A percentile compares a stretch with the other conserved stretches of the same genome.
Evolutionary conservation across 2,113 vertebrate genomes (phyloP).

Genomic region (Pipra filicauda): DNA sequence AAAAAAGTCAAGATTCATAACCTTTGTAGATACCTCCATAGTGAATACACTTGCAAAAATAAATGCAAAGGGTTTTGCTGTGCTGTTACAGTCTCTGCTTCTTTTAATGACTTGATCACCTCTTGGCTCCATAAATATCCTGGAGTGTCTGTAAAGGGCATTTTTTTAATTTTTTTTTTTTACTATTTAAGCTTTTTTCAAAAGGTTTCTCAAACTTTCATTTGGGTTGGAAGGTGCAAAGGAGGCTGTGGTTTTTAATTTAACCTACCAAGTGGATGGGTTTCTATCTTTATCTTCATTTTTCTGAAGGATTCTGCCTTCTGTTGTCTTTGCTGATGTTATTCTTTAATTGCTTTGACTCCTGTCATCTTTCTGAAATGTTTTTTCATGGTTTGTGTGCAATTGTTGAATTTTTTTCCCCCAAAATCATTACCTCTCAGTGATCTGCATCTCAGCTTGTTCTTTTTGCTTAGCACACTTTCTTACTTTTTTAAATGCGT

Average conservation of each 20-base stretch:
- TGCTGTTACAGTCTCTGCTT: not conserved
- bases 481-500: not conserved
- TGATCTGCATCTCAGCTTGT: not conserved
- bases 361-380: not conserved
- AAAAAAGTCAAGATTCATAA: not conserved
- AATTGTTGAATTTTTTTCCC: not conserved
- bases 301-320: not conserved
- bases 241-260: not conserved
- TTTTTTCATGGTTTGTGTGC: not conserved
- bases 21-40: not conserved
- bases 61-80: not conserved
- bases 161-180: not conserved
- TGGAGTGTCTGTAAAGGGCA: not conserved
- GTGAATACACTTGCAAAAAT: not conserved
- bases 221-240: not conserved
- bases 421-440: not conserved
- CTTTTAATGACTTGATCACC: not conserved
- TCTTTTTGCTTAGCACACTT: not conserved
- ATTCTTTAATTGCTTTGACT: not conserved
- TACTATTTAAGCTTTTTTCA: not conserved
- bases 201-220: not conserved
- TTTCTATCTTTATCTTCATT: not conserved
- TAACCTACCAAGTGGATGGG: not conserved
- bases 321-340: not conserved
- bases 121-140: not conserved